Base-by-base conservation (phyloP, 2,797 vertebrate species). In the Megalops cyprinoides region DNA sequence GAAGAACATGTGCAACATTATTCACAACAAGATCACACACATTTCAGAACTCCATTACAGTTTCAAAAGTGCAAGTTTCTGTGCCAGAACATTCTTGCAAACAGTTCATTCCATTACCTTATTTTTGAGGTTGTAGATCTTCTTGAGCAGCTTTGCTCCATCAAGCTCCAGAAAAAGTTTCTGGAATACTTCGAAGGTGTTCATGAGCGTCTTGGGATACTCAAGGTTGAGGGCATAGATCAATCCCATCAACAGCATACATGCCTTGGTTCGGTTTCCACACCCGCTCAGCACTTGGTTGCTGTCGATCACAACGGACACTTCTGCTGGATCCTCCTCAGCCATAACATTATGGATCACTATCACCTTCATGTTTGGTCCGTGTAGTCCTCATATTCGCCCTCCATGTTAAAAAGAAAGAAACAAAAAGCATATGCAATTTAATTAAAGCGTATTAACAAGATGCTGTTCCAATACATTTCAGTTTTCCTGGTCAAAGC, bases 221-320 rank as follows among this genome's bases (percentile, higher is more conserved):
- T 81, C 71, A 0, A 82, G 28, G 46, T 80, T 77, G 14, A 84
- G 62, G 42, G 77, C 62, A 62, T 82, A 84, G 14, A 84, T 84
- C 62, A 85, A 39, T 65, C 78, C 82, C 80, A 86, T 81, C 39
- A 84, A 75, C 75, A 84, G 75, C 15, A 78, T 44, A 67, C 80
- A 84, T 46, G 84, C 84, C 77, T 74, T 78, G 34, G 77, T 85
- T 77, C 44, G n/a, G 79, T 71, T 81, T 83, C 71, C 79, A 79
- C 79, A 81, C 49, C 28, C 55, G 31, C 73, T 69, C 73, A 83
- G 73, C 77, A 81, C 84, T 83, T 81, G 31, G 71, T 79, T 81
- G 15, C 82, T 82, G 39, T 85, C 82, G 23, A 85, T 76, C 51
- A 85, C 79, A 81, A 83, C 76, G 73, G 79, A 77, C 46, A 81